phyloP scores from a whole-genome alignment of 2,113 vertebrate genomes.

The Hippolais icterina region DNA sequence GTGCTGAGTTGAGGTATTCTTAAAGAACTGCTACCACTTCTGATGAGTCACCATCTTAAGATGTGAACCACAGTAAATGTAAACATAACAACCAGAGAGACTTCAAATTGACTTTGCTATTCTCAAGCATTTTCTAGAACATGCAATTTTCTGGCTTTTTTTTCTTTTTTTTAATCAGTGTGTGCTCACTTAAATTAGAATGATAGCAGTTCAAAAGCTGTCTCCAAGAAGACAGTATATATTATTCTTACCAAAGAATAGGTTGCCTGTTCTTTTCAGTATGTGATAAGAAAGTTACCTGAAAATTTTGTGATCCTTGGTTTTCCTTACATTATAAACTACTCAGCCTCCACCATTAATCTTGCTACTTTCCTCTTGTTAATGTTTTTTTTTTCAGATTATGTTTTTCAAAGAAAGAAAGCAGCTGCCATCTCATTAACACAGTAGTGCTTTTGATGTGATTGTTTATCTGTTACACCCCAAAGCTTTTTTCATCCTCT shows the following conservation, averaged over 20 bases:
- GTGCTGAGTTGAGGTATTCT: background rate
- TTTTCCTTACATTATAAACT: background rate
- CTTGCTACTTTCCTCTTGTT: background rate
- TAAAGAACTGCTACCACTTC: background rate
- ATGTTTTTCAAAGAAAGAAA: background rate
- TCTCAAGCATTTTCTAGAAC: background rate
- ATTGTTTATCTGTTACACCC: slow-evolving; percentile 8
- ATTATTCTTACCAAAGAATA: background rate
- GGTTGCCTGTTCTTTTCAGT: background rate
- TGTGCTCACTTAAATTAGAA: background rate
- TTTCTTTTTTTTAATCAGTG: background rate
- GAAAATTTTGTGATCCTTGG: background rate
- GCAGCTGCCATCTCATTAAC: slow-evolving; percentile 6
- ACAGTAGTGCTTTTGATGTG: slow-evolving; percentile 1
- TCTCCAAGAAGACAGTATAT: background rate
- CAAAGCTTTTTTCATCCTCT: background rate
- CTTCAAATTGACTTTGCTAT: background rate
- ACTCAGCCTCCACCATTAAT: background rate
- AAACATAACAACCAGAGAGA: background rate
- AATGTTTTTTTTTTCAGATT: background rate
- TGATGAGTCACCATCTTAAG: background rate
- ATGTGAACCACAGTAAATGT: background rate
- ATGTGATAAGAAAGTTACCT: background rate
- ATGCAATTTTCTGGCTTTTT: background rate
- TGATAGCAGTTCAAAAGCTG: background rate